A percentile compares a stretch with the other conserved stretches of the same genome.
These are phyloP conservation scores for Aporrectodea caliginosa DNA, from an alignment of 1,140 invertebrate genomes.

Conservation along the genomic window DNA sequence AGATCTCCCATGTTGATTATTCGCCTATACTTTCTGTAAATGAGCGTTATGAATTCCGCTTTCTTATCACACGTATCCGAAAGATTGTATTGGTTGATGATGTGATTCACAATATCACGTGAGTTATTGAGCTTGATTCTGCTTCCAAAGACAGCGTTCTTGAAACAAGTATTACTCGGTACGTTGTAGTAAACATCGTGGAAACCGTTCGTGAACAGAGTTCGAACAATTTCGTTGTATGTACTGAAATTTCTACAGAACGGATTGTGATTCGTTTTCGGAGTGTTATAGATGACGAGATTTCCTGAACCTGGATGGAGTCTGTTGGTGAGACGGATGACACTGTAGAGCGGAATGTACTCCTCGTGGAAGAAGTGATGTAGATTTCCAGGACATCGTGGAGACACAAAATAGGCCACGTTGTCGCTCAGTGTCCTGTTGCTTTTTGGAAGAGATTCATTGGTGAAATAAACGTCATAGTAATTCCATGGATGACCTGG, in stretches of 20 bases:
- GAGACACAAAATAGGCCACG: constrained; percentile 7
- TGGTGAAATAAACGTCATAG: constrained; percentile 3
- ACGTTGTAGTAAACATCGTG: constrained; percentile 18
- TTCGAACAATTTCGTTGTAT: background rate
- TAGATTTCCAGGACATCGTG: constrained; percentile 16
- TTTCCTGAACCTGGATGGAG: background rate
- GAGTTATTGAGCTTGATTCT: background rate
- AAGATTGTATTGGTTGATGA: background rate
- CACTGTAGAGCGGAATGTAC: background rate
- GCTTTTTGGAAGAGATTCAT: background rate
- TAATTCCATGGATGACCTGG: background rate
- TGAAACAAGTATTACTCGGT: constrained; percentile 4
- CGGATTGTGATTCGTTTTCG: background rate
- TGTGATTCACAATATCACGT: background rate
- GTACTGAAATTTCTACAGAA: constrained; percentile 4
- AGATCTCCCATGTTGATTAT: background rate
- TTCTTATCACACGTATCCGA: background rate
- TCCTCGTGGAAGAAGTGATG: constrained; percentile 21
- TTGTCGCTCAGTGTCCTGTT: background rate
- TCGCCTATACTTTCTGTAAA: background rate
- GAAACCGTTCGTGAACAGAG: background rate
- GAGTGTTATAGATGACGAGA: background rate
- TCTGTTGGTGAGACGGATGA: background rate
- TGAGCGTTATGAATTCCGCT: background rate
- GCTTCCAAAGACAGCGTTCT: constrained; percentile 10